A percentile compares a stretch with the other conserved stretches of the same genome.
These are phyloP conservation scores for Chionis minor DNA, from an alignment of 2,113 vertebrate species.

Conservation along the genomic window DNA sequence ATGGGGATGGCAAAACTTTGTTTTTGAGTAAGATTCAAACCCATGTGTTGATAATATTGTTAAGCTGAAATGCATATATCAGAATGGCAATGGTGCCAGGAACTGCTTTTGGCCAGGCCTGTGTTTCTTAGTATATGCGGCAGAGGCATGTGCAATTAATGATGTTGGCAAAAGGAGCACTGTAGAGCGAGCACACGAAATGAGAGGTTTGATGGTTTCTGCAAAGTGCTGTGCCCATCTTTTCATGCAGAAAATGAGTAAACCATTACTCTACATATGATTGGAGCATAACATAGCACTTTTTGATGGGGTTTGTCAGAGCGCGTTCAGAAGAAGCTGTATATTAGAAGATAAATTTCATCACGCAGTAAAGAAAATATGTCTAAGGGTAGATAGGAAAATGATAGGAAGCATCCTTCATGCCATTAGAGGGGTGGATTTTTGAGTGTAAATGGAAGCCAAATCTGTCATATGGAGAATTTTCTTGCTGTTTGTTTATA, in stretches of 20 bases:
- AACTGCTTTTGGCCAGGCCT: conserved; percentile 59
- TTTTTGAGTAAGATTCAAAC: background rate
- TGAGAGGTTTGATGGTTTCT: conserved; percentile 66
- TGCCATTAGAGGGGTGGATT: background rate
- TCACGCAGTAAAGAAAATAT: background rate
- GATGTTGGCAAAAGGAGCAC: conserved; percentile 65
- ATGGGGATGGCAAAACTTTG: background rate
- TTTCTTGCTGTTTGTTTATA: background rate
- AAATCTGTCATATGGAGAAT: background rate
- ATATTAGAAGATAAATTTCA: conserved; percentile 43
- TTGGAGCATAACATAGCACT: conserved; percentile 51
- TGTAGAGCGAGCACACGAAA: conserved; percentile 36
- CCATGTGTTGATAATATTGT: conserved; percentile 56
- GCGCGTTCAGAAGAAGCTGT: conserved; percentile 40
- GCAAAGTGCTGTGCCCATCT: conserved; percentile 60
- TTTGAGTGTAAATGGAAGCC: background rate
- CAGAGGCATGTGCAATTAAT: conserved; percentile 66
- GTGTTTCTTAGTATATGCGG: conserved; percentile 55
- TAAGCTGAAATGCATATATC: conserved; percentile 57
- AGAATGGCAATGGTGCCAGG: conserved; percentile 48
- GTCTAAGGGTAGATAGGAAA: conserved; percentile 5
- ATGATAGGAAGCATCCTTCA: background rate
- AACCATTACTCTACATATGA: conserved; percentile 57
- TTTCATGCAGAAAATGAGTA: conserved; percentile 70
- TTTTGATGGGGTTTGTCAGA: conserved; percentile 60